Base-by-base conservation (phyloP, 2,888 invertebrate species). In the Sthenelais limicola region DNA sequence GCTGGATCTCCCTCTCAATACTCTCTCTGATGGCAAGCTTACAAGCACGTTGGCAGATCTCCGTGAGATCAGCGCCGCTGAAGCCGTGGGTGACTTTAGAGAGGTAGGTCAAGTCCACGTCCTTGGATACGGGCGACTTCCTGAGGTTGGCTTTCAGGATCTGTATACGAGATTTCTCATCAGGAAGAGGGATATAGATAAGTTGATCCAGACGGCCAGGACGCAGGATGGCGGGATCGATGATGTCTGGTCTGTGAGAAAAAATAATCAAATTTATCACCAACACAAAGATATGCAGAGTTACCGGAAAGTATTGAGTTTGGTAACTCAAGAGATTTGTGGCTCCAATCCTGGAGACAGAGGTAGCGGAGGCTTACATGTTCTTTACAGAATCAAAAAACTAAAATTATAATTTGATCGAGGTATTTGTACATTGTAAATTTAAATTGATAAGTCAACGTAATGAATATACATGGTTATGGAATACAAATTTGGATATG, bases 171-270 rank as follows among this genome's bases (percentile, higher is more conserved):
- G 98, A 98, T 89, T 96, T 96, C 85, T 98, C 98, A 89, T 99
- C 99, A 32, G 99, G 99, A 88, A 99, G 90, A 84, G 99, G 99
- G 91, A 99, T 99, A 91, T 99, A 99, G 89, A 99, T 99, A 80
- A 99, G 91, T 90, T 99, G 99, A 91, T 99, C 99, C 74, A 99
- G 91, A 86, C 99, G 94, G 28, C 99, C 99, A 30, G 99, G 99
- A 88, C 99, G 93, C 79, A 99, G 91, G 87, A 99, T 98, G 73
- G 99, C 99, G 73, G 98, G 96, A 91, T 99, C 99, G 88, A 99
- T 99, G 85, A 99, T 99, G 88, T 99, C 99, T 79, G 92, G 90
- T 76, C 90, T 87, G 56, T 43, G 43, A 43, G 18, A 43, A 43
- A 43, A 43, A 43, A 43, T 9, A 43, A 43, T 9, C 43, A 43